Evolutionary conservation across 2,888 invertebrate species (phyloP).

Genomic region (Scotopteryx bipunctaria): DNA sequence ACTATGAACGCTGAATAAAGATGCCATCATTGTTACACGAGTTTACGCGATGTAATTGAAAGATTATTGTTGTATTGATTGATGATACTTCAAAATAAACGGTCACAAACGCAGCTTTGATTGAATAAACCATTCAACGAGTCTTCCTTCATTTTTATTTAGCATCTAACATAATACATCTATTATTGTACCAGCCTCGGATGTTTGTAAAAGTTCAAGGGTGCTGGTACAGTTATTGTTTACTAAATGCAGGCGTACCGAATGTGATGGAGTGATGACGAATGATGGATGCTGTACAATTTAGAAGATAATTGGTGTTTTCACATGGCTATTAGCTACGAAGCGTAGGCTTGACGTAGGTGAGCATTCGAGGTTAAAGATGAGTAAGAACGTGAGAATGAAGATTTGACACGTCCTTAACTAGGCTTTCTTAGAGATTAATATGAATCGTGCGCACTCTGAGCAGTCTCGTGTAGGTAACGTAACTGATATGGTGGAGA

Average conservation of each 20-base stretch:
- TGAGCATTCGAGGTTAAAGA: slow-evolving; percentile 43
- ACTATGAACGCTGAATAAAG: not conserved
- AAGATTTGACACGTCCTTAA: slow-evolving; percentile 30
- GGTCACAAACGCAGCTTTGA: slow-evolving; percentile 35
- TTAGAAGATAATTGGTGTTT: slow-evolving; percentile 52
- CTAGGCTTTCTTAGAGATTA: slow-evolving; percentile 39
- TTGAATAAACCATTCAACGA: slow-evolving; percentile 40
- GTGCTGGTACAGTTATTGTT: slow-evolving; percentile 58
- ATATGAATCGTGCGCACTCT: slow-evolving; percentile 52
- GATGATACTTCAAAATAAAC: slow-evolving; percentile 22
- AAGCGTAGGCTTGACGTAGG: slow-evolving; percentile 41
- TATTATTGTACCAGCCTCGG: slow-evolving; percentile 58
- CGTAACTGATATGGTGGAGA: slow-evolving; percentile 42
- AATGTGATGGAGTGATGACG: slow-evolving; percentile 28
- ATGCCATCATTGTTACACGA: not conserved
- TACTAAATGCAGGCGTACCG: slow-evolving; percentile 45
- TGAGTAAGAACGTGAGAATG: slow-evolving; percentile 21
- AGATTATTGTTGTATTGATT: slow-evolving; percentile 11
- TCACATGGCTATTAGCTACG: slow-evolving; percentile 41
- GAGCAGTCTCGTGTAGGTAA: no score
- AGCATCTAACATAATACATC: slow-evolving; percentile 51
- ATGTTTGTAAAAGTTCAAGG: slow-evolving; percentile 68
- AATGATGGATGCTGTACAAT: slow-evolving; percentile 45
- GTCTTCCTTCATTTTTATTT: slow-evolving; percentile 55
- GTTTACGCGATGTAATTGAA: slow-evolving; percentile 15